Base-by-base conservation (phyloP, 2,888 invertebrate species). In the Mimas tiliae region DNA sequence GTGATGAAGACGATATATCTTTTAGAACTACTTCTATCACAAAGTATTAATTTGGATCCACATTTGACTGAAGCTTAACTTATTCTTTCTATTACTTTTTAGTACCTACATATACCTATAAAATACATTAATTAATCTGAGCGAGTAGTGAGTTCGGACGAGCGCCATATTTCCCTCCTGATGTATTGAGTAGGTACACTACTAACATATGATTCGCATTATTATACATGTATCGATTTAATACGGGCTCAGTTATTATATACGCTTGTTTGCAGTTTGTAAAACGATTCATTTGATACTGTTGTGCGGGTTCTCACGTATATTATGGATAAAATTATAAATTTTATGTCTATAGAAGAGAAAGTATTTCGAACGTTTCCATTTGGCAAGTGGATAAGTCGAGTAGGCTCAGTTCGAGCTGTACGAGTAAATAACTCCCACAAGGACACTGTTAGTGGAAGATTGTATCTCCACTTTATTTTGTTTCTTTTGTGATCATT, bases 401-500 rank as follows among this genome's bases (percentile, higher is more conserved):
- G 88, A 84, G 83, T 83, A 84, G 78, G 79, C 85, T 83, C 82
- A 91, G 91, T 91, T 92, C 48, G 16, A 48, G 19, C 82, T 91
- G 91, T 91, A 93, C 50, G 8, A 50, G 50, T 50, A 50, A 93
- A 93, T 93, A 92, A 90, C 91, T 91, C 91, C 91, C 93, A 81
- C 93, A 93, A 93, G 92, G 93, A 93, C 93, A 92, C 93, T 89
- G 93, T 92, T 92, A 93, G 93, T 90, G 90, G 92, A 82, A 93
- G 93, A 93, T 93, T 89, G 90, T 92, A 93, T 93, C 93, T 93
- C 87, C 88, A 89, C 88, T 92, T 93, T 93, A 93, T 93, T 93
- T 93, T 93, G 93, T 93, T 93, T 92, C 92, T 93, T 93, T 93
- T 93, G 93, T 92, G 93, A 93, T 93, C 93, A 93, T 93, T 93